A percentile compares a stretch with the other conserved stretches of the same genome.
Evolutionary conservation across 2,888 invertebrate genomes (phyloP).

Genomic region (Hirtodrosophila cameraria): DNA sequence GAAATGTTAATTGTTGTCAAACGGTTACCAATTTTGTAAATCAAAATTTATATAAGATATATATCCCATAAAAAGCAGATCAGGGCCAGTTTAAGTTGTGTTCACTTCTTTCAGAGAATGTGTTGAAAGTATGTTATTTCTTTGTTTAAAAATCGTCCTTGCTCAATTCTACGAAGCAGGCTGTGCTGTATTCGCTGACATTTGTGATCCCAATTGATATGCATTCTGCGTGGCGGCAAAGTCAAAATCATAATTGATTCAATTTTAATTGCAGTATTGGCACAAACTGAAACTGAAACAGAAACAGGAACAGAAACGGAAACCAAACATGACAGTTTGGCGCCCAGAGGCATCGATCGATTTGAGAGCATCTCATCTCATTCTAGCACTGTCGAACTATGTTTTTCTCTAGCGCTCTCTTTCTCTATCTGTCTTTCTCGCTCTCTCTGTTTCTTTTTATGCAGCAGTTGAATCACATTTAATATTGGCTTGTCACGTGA

Average conservation of each 20-base stretch:
- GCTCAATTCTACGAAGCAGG: slow-evolving; percentile 4
- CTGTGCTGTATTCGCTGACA: slow-evolving; percentile 21
- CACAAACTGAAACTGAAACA: slow-evolving; percentile 34
- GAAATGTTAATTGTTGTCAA: no score
- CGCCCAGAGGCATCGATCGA: slow-evolving; percentile 61
- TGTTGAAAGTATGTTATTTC: no score
- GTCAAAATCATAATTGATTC: slow-evolving; percentile 75
- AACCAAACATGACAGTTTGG: slow-evolving; percentile 53
- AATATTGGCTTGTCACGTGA: slow-evolving; percentile 78
- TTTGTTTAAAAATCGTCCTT: slow-evolving; percentile 3
- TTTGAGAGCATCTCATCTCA: slow-evolving; percentile 41
- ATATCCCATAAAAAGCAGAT: no score
- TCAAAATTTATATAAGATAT: no score
- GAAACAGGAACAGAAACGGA: slow-evolving; percentile 39
- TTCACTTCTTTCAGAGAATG: no score
- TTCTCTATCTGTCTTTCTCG: not conserved
- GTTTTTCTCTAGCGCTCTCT: not conserved
- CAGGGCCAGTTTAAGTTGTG: no score
- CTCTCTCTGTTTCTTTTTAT: not conserved
- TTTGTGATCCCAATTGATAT: slow-evolving; percentile 46
- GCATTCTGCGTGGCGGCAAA: slow-evolving; percentile 45
- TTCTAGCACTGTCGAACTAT: not conserved
- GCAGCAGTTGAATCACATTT: slow-evolving; percentile 69
- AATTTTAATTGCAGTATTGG: slow-evolving; percentile 67
- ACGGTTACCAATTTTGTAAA: no score